Percentiles rank a stretch among this genome's conserved stretches.
phyloP scores from a whole-genome alignment of 2,888 invertebrate genomes.

The Lepidocyrtinus sp. region DNA sequence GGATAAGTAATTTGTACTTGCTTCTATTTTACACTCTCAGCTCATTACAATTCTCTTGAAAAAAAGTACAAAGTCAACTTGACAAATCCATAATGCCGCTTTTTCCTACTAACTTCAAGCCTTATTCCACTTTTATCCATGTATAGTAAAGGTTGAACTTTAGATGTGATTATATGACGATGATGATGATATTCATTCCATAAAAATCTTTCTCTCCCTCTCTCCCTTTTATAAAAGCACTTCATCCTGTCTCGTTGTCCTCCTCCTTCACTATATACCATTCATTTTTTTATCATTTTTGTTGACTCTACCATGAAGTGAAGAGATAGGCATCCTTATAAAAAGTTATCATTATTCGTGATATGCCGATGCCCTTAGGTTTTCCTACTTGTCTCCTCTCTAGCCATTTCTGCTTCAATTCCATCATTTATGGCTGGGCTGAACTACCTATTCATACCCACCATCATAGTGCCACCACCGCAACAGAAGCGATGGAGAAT shows the following conservation, averaged over 20 bases:
- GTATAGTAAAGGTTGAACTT: constrained; percentile 7
- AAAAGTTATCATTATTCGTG: constrained; percentile 18
- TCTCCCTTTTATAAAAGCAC: constrained; percentile 48
- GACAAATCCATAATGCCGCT: constrained; percentile 46
- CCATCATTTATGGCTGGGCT: constrained; percentile 22
- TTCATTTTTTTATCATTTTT: constrained; percentile 50
- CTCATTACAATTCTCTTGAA: constrained; percentile 28
- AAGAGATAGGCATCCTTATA: constrained; percentile 38
- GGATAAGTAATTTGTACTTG: not conserved
- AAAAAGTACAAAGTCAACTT: constrained; percentile 19
- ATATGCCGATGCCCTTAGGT: constrained; percentile 50
- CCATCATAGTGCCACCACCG: constrained; percentile 7
- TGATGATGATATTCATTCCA: constrained; percentile 42
- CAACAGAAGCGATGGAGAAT: constrained; percentile 9
- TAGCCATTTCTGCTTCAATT: constrained; percentile 3
- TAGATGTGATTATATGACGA: not conserved
- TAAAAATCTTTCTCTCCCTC: constrained; percentile 44
- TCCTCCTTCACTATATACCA: constrained; percentile 28
- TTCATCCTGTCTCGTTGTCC: constrained; percentile 27
- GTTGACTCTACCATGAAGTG: not conserved
- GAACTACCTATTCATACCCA: constrained; percentile 19
- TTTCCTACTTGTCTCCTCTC: not conserved
- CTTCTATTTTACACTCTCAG: not conserved
- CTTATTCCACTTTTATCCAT: constrained; percentile 33
- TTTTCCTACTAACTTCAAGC: too few species aligned